These are phyloP conservation scores for Peromyscus californicus DNA, from an alignment of 2,113 vertebrate species.

Conservation along the genomic window DNA sequence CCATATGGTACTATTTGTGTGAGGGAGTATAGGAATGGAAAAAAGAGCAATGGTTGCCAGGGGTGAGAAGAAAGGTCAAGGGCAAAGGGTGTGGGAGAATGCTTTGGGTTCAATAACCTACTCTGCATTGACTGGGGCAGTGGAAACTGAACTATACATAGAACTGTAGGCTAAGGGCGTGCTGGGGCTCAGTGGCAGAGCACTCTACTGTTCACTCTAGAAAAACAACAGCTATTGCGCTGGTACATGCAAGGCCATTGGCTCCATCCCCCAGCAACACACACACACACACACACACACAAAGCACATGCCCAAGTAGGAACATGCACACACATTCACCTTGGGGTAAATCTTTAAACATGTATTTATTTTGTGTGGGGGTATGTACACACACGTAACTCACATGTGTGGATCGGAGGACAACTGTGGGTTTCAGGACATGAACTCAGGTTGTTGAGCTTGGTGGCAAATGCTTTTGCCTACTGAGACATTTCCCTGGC, in stretches of 20 bases:
- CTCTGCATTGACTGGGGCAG: neutral
- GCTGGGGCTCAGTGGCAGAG: too few species aligned
- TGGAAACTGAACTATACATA: neutral
- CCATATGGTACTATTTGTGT: neutral
- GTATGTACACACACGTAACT: neutral
- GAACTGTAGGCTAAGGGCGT: neutral
- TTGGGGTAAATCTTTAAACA: neutral
- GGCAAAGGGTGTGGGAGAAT: neutral
- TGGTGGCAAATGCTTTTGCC: neutral
- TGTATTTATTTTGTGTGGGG: neutral
- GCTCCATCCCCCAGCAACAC: neutral
- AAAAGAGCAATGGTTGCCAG: neutral
- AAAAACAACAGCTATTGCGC: neutral
- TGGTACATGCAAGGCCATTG: neutral
- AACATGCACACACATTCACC: neutral
- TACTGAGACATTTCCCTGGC: neutral
- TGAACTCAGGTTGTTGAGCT: neutral
- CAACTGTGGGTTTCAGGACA: neutral
- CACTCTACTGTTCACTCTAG: neutral
- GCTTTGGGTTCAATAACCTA: neutral
- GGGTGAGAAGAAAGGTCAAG: neutral
- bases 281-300: neutral
- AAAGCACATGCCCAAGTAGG: neutral
- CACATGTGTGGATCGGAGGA: neutral
- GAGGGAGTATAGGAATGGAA: neutral